Evolutionary conservation across 2,797 vertebrate species (phyloP).

Genomic region (Champsocephalus gunnari): DNA sequence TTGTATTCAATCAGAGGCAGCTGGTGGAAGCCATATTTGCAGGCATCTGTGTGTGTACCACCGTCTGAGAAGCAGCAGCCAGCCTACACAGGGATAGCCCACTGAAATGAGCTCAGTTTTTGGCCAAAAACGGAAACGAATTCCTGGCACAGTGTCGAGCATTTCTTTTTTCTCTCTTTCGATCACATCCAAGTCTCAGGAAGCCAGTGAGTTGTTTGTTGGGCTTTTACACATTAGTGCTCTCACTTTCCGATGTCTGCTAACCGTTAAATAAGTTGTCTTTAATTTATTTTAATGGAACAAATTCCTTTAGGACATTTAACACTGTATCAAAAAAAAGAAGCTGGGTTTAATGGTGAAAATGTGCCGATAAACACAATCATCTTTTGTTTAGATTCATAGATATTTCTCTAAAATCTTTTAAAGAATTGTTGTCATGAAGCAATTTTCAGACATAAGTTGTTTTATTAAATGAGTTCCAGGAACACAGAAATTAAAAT

Average conservation of each 20-base stretch:
- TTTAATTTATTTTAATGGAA: slow-evolving; percentile 46
- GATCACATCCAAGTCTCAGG: slow-evolving; percentile 80
- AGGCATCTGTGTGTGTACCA: slow-evolving; percentile 83
- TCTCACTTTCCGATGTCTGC: slow-evolving; percentile 60
- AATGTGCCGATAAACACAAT: slow-evolving; percentile 43
- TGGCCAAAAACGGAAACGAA: slow-evolving; percentile 81
- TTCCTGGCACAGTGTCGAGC: slow-evolving; percentile 81
- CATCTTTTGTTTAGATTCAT: slow-evolving; percentile 42
- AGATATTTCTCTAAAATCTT: slow-evolving; percentile 33
- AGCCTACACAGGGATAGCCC: slow-evolving; percentile 82
- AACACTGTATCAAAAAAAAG: neutral
- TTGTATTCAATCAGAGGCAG: slow-evolving; percentile 83
- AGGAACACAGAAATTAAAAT: slow-evolving; percentile 30
- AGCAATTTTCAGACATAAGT: slow-evolving; percentile 30
- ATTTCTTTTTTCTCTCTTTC: slow-evolving; percentile 61
- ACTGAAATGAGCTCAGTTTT: slow-evolving; percentile 84
- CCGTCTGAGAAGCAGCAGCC: slow-evolving; percentile 78
- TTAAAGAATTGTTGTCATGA: slow-evolving; percentile 40
- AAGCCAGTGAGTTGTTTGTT: slow-evolving; percentile 83
- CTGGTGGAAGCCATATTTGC: slow-evolving; percentile 84
- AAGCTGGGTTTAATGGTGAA: slow-evolving; percentile 12
- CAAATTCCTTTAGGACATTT: slow-evolving; percentile 25
- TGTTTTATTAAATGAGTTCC: slow-evolving; percentile 46
- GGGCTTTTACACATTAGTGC: slow-evolving; percentile 78
- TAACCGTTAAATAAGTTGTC: slow-evolving; percentile 55